Conservation (phyloP, 1,140 invertebrate species). For the Pentalonia nigronervosa region DNA sequence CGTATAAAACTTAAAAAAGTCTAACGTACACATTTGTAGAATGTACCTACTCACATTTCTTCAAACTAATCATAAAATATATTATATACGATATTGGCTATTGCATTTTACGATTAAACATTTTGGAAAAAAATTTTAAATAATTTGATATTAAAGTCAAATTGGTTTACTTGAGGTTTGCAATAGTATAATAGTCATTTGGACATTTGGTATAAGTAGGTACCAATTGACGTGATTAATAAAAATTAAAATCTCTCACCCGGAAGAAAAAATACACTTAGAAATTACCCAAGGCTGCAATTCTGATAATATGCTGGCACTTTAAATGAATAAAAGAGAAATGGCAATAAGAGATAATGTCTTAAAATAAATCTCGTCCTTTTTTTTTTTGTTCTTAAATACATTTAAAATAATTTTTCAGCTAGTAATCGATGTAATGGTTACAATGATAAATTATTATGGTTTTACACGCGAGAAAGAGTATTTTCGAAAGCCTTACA, state of each 20-base stretch:
- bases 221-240: neutral
- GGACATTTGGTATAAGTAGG: neutral
- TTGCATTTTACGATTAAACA: neutral
- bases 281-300: neutral
- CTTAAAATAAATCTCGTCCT: slow-evolving; percentile 6
- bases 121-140: neutral
- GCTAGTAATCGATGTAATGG: neutral
- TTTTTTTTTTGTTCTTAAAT: slow-evolving; percentile 1
- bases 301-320: neutral
- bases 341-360: neutral
- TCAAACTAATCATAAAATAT: neutral
- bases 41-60: neutral
- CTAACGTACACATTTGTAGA: neutral
- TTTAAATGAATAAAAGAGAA: slow-evolving; percentile 34
- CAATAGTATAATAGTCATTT: neutral
- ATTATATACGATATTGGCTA: neutral
- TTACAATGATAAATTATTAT: neutral
- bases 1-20: neutral
- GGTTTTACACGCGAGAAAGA: neutral
- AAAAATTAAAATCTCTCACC: slow-evolving; percentile 5
- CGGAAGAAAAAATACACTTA: neutral
- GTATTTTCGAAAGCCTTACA: neutral
- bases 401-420: neutral
- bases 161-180: neutral
- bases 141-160: neutral